Base-by-base conservation (phyloP, 2,888 invertebrate species). In the Cheilosia variabilis region DNA sequence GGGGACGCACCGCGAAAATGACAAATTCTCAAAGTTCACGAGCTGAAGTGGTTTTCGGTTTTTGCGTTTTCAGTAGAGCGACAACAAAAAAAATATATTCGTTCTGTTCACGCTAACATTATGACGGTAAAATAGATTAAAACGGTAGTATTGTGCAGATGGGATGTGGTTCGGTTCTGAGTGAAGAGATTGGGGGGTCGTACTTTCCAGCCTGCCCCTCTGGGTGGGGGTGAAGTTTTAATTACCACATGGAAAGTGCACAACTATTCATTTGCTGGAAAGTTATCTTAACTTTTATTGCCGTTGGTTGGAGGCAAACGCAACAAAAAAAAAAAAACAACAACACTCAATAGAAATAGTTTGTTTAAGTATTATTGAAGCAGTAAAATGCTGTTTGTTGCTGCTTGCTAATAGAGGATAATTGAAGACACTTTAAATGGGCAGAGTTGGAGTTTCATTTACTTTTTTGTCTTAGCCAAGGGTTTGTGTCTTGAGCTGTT, bases 1-100 rank as follows among this genome's bases (percentile, higher is more conserved):
- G 53, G 41, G 24, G 47, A 1, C 13, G 22, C 45, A 71, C 71
- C 71, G 71, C 82, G 65, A 69, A 84, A 84, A 84, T 76, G 84
- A 84, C 84, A 84, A 79, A 84, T 79, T 84, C 75, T 71, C 79
- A 84, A 84, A 84, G 79, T 84, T 84, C 79, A 60, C 50, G 60
- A 66, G 58, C 34, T 60, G 65, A 19, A 62, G 84, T 79, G 82
- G 82, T 84, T 76, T 75, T 76, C 13, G 60, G 58, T 69, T 78
- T 69, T 75, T 79, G 45, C 37, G 37, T 24, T 71, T 71, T 66
- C 58, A 7, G 13, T 31, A 22, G 55, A 34, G 34, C 7, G 34
- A 34, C 5, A 4, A 13, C 15, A 43, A 4, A 53, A 60, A 31
- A 53, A 37, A 17, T 3, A n/a, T 4, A 43, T 57, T 69, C 65